A percentile compares a stretch with the other conserved stretches of the same genome.
phyloP scores from a whole-genome alignment of 2,888 invertebrate species.

The Pristionchus entomophagus region DNA sequence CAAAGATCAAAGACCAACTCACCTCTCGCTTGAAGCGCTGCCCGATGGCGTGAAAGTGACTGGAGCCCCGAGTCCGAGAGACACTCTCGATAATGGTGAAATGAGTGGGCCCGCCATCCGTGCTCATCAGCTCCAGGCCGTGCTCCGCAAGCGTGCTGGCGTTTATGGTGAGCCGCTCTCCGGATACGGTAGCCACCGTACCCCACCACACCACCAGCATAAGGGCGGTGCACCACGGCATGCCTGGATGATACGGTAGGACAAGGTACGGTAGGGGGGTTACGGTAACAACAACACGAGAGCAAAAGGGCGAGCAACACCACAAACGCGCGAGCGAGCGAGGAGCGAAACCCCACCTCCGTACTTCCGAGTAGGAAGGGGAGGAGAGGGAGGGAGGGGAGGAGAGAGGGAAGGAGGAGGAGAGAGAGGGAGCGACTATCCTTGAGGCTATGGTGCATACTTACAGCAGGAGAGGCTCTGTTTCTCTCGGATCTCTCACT shows the following conservation, averaged over 20 bases:
- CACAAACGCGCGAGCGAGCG: background rate
- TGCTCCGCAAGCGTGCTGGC: conserved; percentile 46
- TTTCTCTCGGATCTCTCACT: background rate
- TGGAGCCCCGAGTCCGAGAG: conserved; percentile 56
- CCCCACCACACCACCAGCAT: background rate
- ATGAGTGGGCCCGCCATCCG: conserved; percentile 61
- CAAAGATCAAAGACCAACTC: conserved; percentile 21
- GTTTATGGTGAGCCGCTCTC: background rate
- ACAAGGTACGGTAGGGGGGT: background rate
- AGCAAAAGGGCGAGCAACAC: background rate
- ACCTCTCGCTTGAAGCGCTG: conserved; percentile 42
- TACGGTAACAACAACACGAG: background rate
- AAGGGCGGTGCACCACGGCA: background rate
- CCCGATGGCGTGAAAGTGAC: background rate
- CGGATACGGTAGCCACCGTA: conserved; percentile 15
- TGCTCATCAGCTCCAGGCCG: conserved; percentile 61
- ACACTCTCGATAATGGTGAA: conserved; percentile 64
- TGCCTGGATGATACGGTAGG: background rate
- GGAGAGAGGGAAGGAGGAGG: background rate
- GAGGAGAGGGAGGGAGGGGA: conserved; percentile 3
- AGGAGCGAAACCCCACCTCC: background rate
- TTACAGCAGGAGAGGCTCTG: background rate
- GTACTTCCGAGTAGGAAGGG: background rate
- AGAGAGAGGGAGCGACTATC: background rate
- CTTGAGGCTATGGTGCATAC: conserved; percentile 13